phyloP scores from a whole-genome alignment of 2,797 vertebrate genomes.

The Microhierax caerulescens region DNA sequence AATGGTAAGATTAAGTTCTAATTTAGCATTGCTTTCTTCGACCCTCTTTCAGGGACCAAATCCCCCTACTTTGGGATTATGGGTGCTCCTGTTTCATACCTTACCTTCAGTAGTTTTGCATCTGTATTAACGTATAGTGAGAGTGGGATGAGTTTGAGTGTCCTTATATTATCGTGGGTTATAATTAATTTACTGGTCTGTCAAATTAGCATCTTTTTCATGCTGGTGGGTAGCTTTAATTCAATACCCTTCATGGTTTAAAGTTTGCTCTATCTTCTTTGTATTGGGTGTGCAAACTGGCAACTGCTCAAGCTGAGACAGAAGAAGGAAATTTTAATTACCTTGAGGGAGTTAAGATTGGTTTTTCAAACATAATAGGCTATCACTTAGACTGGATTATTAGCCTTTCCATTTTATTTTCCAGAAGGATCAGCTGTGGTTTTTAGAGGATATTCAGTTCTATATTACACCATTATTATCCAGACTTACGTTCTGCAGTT shows the following conservation, averaged over 20 bases:
- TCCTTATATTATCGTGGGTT: neutral
- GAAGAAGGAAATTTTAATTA: slow-evolving; percentile 44
- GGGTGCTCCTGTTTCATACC: neutral
- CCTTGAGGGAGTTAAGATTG: slow-evolving; percentile 3
- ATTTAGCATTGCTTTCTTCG: neutral
- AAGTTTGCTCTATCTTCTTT: slow-evolving; percentile 1
- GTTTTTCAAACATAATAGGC: neutral
- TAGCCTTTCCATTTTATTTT: neutral
- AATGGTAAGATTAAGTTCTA: neutral
- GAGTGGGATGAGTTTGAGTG: neutral
- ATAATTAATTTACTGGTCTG: slow-evolving; percentile 8
- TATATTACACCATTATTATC: neutral
- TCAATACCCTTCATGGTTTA: neutral
- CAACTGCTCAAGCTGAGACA: neutral
- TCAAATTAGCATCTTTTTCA: neutral
- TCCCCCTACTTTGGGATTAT: neutral
- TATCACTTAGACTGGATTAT: neutral
- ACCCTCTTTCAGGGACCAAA: neutral
- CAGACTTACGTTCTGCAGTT: neutral
- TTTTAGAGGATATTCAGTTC: slow-evolving; percentile 13
- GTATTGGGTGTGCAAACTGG: neutral
- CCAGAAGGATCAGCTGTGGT: neutral
- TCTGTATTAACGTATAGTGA: neutral
- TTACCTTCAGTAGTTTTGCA: neutral
- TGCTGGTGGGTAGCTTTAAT: neutral